Evolutionary conservation across 2,888 invertebrate species (phyloP).

Genomic region (Zonitis immaculata): DNA sequence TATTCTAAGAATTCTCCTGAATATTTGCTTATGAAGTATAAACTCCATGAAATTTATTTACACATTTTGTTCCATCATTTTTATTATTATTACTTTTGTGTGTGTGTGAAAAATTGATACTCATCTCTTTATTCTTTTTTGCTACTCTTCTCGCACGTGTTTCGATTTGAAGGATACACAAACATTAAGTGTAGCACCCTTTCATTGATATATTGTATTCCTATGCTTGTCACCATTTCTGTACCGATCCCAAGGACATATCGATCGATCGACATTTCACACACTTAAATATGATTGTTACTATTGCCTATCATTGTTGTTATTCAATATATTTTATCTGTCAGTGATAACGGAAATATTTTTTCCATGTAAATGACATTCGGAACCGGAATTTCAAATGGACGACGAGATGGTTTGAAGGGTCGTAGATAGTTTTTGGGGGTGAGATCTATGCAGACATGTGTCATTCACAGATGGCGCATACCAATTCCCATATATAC

Average conservation of each 20-base stretch:
- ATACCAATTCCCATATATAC: not conserved
- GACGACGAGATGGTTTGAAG: not conserved
- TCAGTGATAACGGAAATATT: conserved; percentile 24
- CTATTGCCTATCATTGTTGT: not conserved
- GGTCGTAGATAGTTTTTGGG: not conserved
- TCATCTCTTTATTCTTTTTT: not conserved
- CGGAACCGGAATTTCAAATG: conserved; percentile 20
- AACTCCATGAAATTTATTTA: too few species aligned
- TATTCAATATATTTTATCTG: conserved; percentile 11
- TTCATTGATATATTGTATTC: not conserved
- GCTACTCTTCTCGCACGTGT: conserved; percentile 6
- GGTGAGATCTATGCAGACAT: conserved; percentile 1
- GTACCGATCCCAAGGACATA: not conserved
- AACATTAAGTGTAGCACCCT: conserved; percentile 11
- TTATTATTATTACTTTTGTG: too few species aligned
- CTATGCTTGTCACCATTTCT: conserved; percentile 4
- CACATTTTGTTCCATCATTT: not conserved
- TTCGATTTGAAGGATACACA: conserved; percentile 17
- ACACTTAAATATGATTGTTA: not conserved
- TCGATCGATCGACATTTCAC: not conserved
- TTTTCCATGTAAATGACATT: conserved; percentile 25
- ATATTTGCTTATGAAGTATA: not conserved
- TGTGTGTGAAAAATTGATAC: too few species aligned
- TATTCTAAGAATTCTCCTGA: not conserved
- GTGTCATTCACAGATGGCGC: conserved; percentile 9